These are phyloP conservation scores for Hirudo medicinalis DNA, from an alignment of 1,140 invertebrate species.

Conservation along the genomic window DNA sequence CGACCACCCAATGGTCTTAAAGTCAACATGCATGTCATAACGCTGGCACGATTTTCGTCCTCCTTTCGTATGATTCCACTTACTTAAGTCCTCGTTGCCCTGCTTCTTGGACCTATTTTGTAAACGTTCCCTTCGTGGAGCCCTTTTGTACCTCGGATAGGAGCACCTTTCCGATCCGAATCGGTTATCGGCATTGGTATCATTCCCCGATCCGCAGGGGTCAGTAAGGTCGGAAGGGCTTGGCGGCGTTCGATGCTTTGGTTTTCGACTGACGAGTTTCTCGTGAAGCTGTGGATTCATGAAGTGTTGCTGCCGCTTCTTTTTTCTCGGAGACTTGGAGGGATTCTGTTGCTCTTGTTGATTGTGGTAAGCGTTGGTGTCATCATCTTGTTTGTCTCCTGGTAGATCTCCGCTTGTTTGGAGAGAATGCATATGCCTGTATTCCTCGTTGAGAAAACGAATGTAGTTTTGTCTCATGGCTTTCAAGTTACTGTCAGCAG, in stretches of 20 bases:
- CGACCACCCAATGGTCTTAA: constrained; percentile 53
- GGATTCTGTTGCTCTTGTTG: background rate
- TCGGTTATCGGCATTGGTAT: too few species aligned
- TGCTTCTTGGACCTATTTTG: background rate
- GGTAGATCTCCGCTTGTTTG: constrained; percentile 2
- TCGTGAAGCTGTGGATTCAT: constrained; percentile 15
- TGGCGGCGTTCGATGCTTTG: too few species aligned
- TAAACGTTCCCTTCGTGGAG: too few species aligned
- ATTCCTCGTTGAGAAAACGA: constrained; percentile 21
- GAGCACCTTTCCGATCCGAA: too few species aligned
- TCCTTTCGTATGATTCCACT: background rate
- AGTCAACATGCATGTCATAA: constrained; percentile 46
- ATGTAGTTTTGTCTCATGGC: constrained; percentile 18
- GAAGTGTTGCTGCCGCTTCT: background rate
- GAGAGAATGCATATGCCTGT: background rate
- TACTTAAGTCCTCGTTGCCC: background rate
- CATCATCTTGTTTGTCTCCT: constrained; percentile 9
- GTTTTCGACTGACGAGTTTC: background rate
- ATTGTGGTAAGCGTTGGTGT: background rate
- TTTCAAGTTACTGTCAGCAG: constrained; percentile 10
- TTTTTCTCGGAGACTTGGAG: background rate
- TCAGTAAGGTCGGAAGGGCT: too few species aligned
- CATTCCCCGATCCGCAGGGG: too few species aligned
- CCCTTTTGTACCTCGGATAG: too few species aligned
- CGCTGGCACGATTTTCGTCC: constrained; percentile 27